Conservation (phyloP, 2,113 vertebrate species). For the Phyllopteryx taeniolatus region DNA sequence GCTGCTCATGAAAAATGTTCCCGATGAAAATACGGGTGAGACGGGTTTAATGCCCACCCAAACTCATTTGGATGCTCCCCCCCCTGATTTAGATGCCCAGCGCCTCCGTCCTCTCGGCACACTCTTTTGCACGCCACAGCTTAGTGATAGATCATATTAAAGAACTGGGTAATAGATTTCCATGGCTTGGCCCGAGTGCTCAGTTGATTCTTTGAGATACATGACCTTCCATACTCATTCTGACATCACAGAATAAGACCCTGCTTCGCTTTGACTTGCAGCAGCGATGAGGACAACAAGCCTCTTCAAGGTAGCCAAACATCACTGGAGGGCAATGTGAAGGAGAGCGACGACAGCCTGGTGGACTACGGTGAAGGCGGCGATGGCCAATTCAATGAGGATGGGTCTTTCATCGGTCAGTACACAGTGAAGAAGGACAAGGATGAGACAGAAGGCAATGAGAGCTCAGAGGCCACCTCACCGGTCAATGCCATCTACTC, state of each 20-base stretch:
- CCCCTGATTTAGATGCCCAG: too few relatives aligned
- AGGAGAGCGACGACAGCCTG: conserved; percentile 96
- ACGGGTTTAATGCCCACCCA: too few relatives aligned
- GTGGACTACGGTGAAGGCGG: conserved; percentile 97
- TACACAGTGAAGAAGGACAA: conserved; percentile 99
- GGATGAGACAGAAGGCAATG: conserved; percentile 96
- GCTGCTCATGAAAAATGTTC: too few relatives aligned
- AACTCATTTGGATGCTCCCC: too few relatives aligned
- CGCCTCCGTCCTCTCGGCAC: too few relatives aligned
- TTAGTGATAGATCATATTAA: neutral
- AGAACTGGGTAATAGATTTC: neutral
- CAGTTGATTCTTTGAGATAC: neutral
- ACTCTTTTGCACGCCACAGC: too few relatives aligned
- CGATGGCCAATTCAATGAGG: conserved; percentile 96
- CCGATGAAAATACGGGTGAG: too few relatives aligned
- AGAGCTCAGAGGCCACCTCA: conserved; percentile 96
- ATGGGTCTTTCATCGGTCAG: conserved; percentile 97
- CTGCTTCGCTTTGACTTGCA: conserved; percentile 24
- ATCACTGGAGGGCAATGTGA: conserved; percentile 91
- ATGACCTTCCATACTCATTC: neutral
- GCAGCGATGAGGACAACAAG: conserved; percentile 98
- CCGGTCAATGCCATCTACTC: conserved; percentile 97
- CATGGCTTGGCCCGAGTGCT: neutral
- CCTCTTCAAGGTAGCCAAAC: conserved; percentile 96
- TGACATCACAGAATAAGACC: neutral